Evolutionary conservation across 1,140 invertebrate genomes (phyloP), one percentile per base, ranked within the genome.

Genomic region (Drosophila bocqueti): DNA sequence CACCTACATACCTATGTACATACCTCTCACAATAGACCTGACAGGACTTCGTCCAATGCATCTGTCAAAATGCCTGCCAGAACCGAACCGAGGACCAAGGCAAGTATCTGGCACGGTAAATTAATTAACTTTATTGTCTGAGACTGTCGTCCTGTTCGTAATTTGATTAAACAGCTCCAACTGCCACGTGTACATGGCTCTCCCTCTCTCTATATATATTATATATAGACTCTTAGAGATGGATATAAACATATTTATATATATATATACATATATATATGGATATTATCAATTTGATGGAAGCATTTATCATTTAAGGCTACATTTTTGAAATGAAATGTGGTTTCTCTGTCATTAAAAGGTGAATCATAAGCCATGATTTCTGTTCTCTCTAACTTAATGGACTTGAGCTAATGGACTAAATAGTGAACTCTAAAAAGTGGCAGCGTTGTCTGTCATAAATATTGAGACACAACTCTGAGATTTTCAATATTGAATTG

Each of bases 111-210:
- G 69, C 69, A 42, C 59, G 80, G 77, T 78, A 89, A 84, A 89
- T 89, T 87, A 87, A 87, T 87, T 87, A 84, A 87, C 73, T 87
- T 89, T 81, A 84, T 90, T 87, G 81, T 87, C 55, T 74, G 76
- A 63, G 54, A 50, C 60, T 40, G 45, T 43, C 55, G 26, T 52
- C 52, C 66, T 66, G 50, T 50, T 24, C 62, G 57, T 89, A 84
- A 89, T 81, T 84, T 84, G 81, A 87, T 87, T 89, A 84, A 89
- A 83, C 47, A 71, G 76, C 66, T 73, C 69, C 73, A 71, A 77
- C 64, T 74, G 62, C 71, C 38, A 40, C 16, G 54, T 57, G 54
- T 57, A 40, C 21, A 24, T 47, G 16, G 36, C 11, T 24, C 34
- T 16, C 7, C 1, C 18, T 26, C n/a, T 2, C 13, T 15, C 8